Percentiles rank a stretch among this genome's conserved stretches.
These are phyloP conservation scores for Nomada goodeniana DNA, from an alignment of 2,888 invertebrate species.

Conservation along the genomic window DNA sequence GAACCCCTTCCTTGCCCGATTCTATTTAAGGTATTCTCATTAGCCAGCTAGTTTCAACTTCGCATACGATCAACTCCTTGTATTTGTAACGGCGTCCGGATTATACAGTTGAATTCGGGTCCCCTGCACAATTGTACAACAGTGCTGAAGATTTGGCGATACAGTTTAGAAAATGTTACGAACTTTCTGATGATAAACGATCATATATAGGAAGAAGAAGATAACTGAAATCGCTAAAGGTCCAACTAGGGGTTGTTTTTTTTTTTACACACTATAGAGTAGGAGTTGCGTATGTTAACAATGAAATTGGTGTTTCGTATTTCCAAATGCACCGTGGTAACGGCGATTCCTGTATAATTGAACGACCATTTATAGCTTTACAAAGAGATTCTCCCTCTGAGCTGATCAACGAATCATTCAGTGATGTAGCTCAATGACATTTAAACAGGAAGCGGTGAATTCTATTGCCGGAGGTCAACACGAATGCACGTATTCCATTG, in stretches of 20 bases:
- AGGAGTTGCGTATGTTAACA: not conserved
- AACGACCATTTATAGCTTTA: not conserved
- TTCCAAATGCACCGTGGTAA: not conserved
- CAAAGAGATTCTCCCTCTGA: slow-evolving; percentile 22
- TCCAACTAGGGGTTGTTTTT: no score
- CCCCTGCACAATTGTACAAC: not conserved
- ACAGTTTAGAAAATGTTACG: no score
- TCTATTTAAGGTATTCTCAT: slow-evolving; percentile 2
- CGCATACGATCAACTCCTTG: slow-evolving; percentile 2
- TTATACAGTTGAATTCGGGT: not conserved
- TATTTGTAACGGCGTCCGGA: slow-evolving; percentile 8
- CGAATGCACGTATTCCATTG: no score
- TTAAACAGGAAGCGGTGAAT: slow-evolving; percentile 50
- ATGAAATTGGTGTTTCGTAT: not conserved
- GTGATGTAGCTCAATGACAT: slow-evolving; percentile 30
- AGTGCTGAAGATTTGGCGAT: no score
- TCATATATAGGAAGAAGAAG: no score
- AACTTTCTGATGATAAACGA: no score
- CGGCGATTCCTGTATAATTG: not conserved
- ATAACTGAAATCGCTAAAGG: no score
- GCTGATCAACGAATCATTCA: slow-evolving; percentile 20
- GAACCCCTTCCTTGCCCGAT: slow-evolving; percentile 18
- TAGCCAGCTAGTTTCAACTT: slow-evolving; percentile 14
- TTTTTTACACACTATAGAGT: no score
- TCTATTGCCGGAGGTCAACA: slow-evolving; percentile 21